phyloP scores from a whole-genome alignment of 2,888 invertebrate species.

The Pomacea canaliculata region DNA sequence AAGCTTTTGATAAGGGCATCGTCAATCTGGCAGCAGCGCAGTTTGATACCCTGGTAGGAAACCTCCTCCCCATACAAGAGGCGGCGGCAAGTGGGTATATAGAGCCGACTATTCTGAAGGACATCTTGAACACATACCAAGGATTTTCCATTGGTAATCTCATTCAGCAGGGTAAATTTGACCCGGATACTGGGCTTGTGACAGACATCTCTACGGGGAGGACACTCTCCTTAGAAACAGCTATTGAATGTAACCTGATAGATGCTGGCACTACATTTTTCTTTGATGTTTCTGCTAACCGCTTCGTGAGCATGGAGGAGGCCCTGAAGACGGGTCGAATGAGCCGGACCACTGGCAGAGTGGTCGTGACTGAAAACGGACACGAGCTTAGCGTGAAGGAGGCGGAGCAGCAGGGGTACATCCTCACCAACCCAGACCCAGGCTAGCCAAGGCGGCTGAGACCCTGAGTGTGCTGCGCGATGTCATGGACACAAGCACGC shows the following conservation, averaged over 20 bases:
- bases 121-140: conserved; percentile 57
- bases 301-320: conserved; percentile 51
- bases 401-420: conserved; percentile 78
- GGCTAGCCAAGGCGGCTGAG: conserved; percentile 51
- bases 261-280: conserved; percentile 60
- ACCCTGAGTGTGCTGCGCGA: conserved; percentile 53
- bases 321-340: conserved; percentile 59
- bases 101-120: conserved; percentile 49
- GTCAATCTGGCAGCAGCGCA: conserved; percentile 56
- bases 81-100: conserved; percentile 58
- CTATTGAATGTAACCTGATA: conserved; percentile 53
- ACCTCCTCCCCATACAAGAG: conserved; percentile 52
- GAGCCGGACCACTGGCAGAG: conserved; percentile 55
- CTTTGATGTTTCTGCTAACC: conserved; percentile 52
- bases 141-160: conserved; percentile 54
- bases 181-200: conserved; percentile 70
- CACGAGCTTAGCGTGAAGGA: conserved; percentile 90
- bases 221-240: conserved; percentile 67
- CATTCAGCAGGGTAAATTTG: conserved; percentile 68
- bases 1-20: conserved; percentile 59
- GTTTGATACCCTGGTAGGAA: conserved; percentile 49
- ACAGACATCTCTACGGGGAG: conserved; percentile 69
- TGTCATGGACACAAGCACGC: conserved; percentile 75
- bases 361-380: conserved; percentile 78
- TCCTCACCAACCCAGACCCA: conserved; percentile 27